Conservation (phyloP, 2,113 vertebrate species). For the Hassar affinis region DNA sequence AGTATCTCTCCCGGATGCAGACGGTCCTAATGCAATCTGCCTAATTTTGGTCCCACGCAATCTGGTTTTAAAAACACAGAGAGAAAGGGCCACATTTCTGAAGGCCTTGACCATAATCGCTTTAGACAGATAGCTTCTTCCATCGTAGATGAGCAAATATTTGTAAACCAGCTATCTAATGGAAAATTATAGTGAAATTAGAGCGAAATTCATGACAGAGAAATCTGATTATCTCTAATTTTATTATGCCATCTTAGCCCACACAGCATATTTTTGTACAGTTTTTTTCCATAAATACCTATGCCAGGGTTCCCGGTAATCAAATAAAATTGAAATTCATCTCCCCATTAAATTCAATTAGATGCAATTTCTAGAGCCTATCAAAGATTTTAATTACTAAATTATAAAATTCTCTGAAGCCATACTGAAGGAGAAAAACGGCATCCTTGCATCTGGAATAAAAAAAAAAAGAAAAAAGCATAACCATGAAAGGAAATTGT, state of each 20-base stretch:
- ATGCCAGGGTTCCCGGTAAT: slow-evolving; percentile 99
- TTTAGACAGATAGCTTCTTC: slow-evolving; percentile 99
- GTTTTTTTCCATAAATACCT: slow-evolving; percentile 99
- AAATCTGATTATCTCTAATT: slow-evolving; percentile 99
- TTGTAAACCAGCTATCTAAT: slow-evolving; percentile 99
- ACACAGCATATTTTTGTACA: slow-evolving; percentile 99
- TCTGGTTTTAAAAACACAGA: slow-evolving; percentile 80
- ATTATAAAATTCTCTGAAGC: slow-evolving; percentile 99
- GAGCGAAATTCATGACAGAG: slow-evolving; percentile 99
- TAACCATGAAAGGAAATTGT: slow-evolving; percentile 81
- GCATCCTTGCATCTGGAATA: slow-evolving; percentile 82
- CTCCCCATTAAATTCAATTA: slow-evolving; percentile 99
- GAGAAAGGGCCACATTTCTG: slow-evolving; percentile 78
- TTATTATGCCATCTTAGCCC: slow-evolving; percentile 99
- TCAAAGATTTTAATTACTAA: slow-evolving; percentile 99
- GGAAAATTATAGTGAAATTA: slow-evolving; percentile 99
- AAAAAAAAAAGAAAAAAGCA: slow-evolving; percentile 61
- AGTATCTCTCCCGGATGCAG: slow-evolving; percentile 80
- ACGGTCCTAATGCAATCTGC: slow-evolving; percentile 81
- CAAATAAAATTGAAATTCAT: slow-evolving; percentile 99
- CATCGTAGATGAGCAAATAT: slow-evolving; percentile 99
- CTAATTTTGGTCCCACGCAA: slow-evolving; percentile 82
- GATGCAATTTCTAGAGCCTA: slow-evolving; percentile 99
- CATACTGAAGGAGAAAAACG: slow-evolving; percentile 97
- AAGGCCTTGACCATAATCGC: slow-evolving; percentile 92